Percentiles rank a stretch among this genome's conserved stretches.
These are phyloP conservation scores for Melanotaenia duboulayi DNA, from an alignment of 2,113 vertebrate species.

Conservation along the genomic window DNA sequence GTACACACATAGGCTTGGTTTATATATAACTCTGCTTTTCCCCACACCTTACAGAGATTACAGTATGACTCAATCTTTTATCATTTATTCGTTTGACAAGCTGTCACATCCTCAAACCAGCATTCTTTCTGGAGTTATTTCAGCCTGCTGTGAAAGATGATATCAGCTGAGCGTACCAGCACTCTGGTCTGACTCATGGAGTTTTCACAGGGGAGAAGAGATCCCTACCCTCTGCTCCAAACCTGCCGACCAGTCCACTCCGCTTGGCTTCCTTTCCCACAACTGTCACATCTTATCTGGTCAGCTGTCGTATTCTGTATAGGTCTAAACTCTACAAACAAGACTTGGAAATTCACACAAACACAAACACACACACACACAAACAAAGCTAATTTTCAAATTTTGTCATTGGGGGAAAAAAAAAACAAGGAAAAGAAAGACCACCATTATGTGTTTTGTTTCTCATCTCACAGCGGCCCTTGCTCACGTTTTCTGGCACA, in stretches of 20 bases:
- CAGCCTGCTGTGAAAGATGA: constrained; percentile 1
- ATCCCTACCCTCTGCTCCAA: constrained; percentile 20
- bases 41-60: not conserved
- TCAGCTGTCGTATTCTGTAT: not conserved
- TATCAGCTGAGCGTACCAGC: constrained; percentile 8
- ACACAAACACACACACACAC: not conserved
- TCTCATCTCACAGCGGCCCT: not conserved
- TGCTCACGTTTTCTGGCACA: constrained; percentile 1
- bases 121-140: constrained; percentile 4
- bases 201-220: constrained; percentile 15
- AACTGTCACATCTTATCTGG: constrained; percentile 31
- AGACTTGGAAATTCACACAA: not conserved
- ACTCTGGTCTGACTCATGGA: constrained; percentile 19
- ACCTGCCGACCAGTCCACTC: constrained; percentile 4
- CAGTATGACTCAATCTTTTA: constrained; percentile 27
- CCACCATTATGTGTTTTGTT: not conserved
- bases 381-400: constrained; percentile 6
- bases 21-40: not conserved
- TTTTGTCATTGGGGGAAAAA: not conserved
- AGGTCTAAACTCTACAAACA: constrained; percentile 6
- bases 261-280: constrained; percentile 7
- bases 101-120: constrained; percentile 17
- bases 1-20: not conserved
- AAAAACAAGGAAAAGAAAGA: constrained; percentile 6
- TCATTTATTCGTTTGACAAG: constrained; percentile 19